A percentile compares a stretch with the other conserved stretches of the same genome.
Evolutionary conservation across 2,888 invertebrate species (phyloP).

Genomic region (Leptopilina myrica): DNA sequence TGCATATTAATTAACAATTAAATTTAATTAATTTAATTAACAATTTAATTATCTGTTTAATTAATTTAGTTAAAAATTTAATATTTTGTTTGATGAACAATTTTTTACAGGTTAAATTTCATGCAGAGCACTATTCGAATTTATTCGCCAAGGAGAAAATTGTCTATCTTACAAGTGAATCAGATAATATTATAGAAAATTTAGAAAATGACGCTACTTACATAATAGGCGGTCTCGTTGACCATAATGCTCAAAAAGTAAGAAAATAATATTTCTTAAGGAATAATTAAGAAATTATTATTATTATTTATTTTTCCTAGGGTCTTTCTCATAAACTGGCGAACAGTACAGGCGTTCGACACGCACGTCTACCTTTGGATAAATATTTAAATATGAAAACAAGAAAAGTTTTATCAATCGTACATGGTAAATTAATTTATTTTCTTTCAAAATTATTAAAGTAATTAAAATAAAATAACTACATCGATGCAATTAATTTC

Average conservation of each 20-base stretch:
- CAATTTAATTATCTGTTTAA: no score
- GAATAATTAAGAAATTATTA: background rate
- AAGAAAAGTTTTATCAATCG: slow-evolving; percentile 95
- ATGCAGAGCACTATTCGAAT: slow-evolving; percentile 82
- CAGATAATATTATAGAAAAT: slow-evolving; percentile 87
- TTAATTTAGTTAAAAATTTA: no score
- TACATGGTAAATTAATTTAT: slow-evolving; percentile 85
- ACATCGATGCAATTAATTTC: slow-evolving; percentile 72
- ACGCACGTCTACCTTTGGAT: slow-evolving; percentile 92
- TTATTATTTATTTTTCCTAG: slow-evolving; percentile 73
- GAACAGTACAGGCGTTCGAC: slow-evolving; percentile 84
- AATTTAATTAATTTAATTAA: no score
- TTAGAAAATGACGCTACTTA: slow-evolving; percentile 89
- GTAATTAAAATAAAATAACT: slow-evolving; percentile 65
- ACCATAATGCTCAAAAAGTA: slow-evolving; percentile 96
- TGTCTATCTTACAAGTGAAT: slow-evolving; percentile 96
- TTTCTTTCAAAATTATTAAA: no score
- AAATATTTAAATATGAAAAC: slow-evolving; percentile 94
- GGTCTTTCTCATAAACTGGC: slow-evolving; percentile 92
- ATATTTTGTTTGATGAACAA: background rate
- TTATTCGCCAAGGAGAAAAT: slow-evolving; percentile 87
- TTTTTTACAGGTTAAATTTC: slow-evolving; percentile 82
- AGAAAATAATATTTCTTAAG: slow-evolving; percentile 28
- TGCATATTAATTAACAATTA: no score
- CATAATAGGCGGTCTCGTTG: slow-evolving; percentile 97